Conservation (phyloP, 2,113 vertebrate genomes). For the Alethe diademata region DNA sequence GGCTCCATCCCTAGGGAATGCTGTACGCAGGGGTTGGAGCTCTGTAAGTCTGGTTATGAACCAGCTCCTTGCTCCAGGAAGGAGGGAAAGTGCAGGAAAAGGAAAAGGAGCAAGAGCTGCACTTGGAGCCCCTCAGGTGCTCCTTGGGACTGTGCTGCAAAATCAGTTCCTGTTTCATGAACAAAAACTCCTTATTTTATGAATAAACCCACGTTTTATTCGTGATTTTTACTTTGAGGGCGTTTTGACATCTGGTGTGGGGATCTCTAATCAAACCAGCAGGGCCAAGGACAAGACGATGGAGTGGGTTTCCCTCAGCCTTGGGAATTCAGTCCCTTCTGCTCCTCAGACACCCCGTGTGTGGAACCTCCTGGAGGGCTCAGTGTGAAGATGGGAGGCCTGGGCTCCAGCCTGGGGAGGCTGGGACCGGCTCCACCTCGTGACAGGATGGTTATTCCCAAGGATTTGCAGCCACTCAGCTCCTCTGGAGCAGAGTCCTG, state of each 20-base stretch:
- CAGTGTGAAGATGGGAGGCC: not conserved
- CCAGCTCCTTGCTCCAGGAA: not conserved
- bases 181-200: fast-evolving
- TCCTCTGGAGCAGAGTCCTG: not conserved
- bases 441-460: not conserved
- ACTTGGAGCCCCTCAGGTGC: not conserved
- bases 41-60: fast-evolving
- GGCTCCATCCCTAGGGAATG: not conserved
- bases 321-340: not conserved
- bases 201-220: not conserved
- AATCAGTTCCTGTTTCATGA: fast-evolving
- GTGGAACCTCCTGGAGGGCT: not conserved
- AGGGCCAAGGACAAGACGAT: not conserved
- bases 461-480: too few relatives aligned
- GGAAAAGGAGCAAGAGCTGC: not conserved
- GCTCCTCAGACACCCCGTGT: fast-evolving
- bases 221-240: not conserved
- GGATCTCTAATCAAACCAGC: not conserved
- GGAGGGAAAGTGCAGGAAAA: not conserved
- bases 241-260: fast-evolving
- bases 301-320: fast-evolving
- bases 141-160: not conserved
- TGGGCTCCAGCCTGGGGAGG: not conserved
- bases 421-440: not conserved
- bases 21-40: fast-evolving